Evolutionary conservation across 2,888 invertebrate species (phyloP).

Genomic region (Eretmocerus hayati): DNA sequence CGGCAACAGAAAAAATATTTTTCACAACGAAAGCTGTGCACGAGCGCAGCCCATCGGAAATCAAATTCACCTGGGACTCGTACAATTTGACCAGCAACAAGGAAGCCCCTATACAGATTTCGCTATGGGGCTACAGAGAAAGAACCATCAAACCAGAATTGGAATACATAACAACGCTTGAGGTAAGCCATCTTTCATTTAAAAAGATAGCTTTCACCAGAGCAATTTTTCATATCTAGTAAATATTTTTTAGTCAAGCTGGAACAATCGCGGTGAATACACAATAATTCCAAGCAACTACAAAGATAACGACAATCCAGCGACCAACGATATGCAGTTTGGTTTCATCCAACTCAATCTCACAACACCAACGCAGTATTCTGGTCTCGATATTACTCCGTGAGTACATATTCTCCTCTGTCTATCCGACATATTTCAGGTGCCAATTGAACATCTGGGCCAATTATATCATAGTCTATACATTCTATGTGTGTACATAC

Average conservation of each 20-base stretch:
- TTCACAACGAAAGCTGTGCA: conserved; percentile 69
- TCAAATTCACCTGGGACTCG: conserved; percentile 77
- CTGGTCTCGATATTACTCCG: conserved; percentile 64
- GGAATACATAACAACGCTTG: conserved; percentile 71
- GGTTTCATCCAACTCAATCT: conserved; percentile 84
- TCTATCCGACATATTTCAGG: too few species aligned
- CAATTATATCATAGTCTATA: too few species aligned
- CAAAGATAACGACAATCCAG: conserved; percentile 60
- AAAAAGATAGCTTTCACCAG: neutral
- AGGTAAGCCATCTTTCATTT: conserved; percentile 40
- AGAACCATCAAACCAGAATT: conserved; percentile 73
- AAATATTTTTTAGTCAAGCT: conserved; percentile 25
- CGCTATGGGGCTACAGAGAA: conserved; percentile 86
- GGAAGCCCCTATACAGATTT: conserved; percentile 71
- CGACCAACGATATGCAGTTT: conserved; percentile 69
- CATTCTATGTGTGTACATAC: too few species aligned
- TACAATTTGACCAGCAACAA: conserved; percentile 77
- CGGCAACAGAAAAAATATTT: conserved; percentile 78
- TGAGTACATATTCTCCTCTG: conserved; percentile 46
- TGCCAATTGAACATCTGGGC: too few species aligned
- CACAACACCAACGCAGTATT: conserved; percentile 65
- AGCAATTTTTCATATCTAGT: neutral
- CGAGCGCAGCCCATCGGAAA: conserved; percentile 63
- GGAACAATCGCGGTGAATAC: conserved; percentile 67
- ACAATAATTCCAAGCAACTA: conserved; percentile 68